Base-by-base conservation (phyloP, 1,140 invertebrate genomes). In the Drosophila parabipectinata region DNA sequence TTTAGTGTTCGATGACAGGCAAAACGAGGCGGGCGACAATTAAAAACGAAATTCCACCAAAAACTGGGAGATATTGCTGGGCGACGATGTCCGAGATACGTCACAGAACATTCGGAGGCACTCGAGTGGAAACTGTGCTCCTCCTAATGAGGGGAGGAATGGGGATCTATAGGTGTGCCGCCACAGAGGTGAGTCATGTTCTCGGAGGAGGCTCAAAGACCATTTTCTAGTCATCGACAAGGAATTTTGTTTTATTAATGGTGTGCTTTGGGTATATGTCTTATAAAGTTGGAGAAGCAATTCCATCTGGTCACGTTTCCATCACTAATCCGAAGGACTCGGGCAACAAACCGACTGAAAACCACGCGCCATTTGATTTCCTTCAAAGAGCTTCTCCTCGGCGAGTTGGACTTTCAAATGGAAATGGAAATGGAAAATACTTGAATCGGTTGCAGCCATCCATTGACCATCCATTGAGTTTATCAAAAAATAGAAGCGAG, bases 71-170 rank as follows among this genome's bases (percentile, higher is more conserved):
- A 82, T 68, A 79, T 72, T 58, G 76, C 73, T 66, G 45, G 77
- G 67, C 72, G 73, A 72, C 76, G 66, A 69, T 69, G 66, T 56
- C 66, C 66, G 32, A 71, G 71, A 74, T 88, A 88, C 83, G 83
- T 87, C 79, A 87, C 79, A 83, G 83, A 64, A 87, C 83, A 87
- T 87, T 87, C 83, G 63, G 62, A 54, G 72, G 59, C 75, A 87
- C 83, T 87, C 83, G 58, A 75, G 83, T 87, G 83, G 83, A 87
- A 87, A 87, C 74, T 73, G 74, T 61, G 62, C 74, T 62, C 45
- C 74, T 51, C 61, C 73, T 84, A 80, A 84, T 84, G 81, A 79
- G 73, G 24, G 68, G 28, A 28, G 50, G 44, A 30, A 39, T 53
- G 37, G 28, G 7, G 50, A 15, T 12, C 50, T 32, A 68, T 28